These are phyloP conservation scores for Addax nasomaculatus DNA, from an alignment of 2,113 vertebrate species.

Conservation along the genomic window DNA sequence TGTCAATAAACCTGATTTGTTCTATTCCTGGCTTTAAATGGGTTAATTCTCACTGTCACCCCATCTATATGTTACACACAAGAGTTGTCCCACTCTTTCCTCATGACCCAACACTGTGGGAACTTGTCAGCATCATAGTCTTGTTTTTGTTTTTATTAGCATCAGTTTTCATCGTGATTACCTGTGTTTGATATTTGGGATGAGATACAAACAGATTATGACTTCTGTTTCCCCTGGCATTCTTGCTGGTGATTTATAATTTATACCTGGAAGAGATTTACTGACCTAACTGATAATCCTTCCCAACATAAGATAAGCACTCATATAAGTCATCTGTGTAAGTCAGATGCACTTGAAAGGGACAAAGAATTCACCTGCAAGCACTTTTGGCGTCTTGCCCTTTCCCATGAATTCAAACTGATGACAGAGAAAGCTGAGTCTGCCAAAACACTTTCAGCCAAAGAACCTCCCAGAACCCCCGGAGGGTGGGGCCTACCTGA, in stretches of 20 bases:
- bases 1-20: background rate
- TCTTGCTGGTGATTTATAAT: slow-evolving; percentile 77
- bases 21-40: background rate
- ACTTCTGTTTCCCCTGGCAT: slow-evolving; percentile 70
- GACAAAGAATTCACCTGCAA: slow-evolving; percentile 82
- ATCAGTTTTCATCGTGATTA: background rate
- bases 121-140: background rate
- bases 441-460: slow-evolving; percentile 61
- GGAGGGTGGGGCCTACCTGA: slow-evolving; percentile 37
- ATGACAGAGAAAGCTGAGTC: slow-evolving; percentile 73
- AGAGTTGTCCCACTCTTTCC: background rate
- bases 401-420: slow-evolving; percentile 75
- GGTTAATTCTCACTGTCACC: background rate
- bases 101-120: background rate
- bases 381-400: slow-evolving; percentile 76
- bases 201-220: slow-evolving; percentile 68
- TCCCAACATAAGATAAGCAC: slow-evolving; percentile 77
- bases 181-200: slow-evolving; percentile 52
- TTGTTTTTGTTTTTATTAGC: background rate
- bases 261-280: slow-evolving; percentile 74
- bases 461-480: slow-evolving; percentile 55
- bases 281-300: slow-evolving; percentile 80
- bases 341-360: slow-evolving; percentile 78
- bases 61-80: background rate
- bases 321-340: slow-evolving; percentile 68